A percentile compares a stretch with the other conserved stretches of the same genome.
Conservation (phyloP, 2,113 vertebrate genomes). For the Xiphias gladius region DNA sequence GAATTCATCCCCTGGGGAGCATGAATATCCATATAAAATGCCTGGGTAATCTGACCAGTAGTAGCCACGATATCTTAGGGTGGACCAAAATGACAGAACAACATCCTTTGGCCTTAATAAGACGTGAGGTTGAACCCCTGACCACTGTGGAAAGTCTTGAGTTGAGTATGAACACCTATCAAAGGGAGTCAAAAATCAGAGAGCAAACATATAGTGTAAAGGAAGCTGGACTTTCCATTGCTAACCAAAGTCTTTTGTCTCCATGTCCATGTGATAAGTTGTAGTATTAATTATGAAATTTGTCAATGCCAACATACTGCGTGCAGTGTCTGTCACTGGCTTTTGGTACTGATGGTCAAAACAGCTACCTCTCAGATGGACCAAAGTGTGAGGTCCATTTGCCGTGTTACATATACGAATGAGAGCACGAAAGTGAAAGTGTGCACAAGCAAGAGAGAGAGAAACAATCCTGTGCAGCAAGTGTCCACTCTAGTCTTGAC, state of each 20-base stretch:
- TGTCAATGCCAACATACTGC: neutral
- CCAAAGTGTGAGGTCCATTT: neutral
- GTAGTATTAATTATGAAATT: neutral
- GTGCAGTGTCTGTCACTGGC: constrained; percentile 16
- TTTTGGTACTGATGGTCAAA: neutral
- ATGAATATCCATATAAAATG: no score
- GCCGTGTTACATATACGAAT: neutral
- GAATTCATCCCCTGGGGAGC: no score
- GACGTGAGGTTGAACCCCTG: no score
- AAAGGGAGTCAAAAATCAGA: no score
- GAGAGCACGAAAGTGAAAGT: neutral
- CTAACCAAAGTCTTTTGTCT: neutral
- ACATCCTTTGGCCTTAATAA: no score
- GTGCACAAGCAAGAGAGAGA: neutral
- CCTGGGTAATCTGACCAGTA: no score
- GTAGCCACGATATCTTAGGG: no score
- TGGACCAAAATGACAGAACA: no score
- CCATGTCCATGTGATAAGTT: neutral
- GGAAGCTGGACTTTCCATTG: no score
- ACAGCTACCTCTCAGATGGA: neutral
- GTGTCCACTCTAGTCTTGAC: constrained; percentile 46
- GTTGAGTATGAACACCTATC: no score
- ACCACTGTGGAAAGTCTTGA: neutral
- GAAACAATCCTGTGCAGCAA: constrained; percentile 31
- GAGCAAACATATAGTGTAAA: no score